These are phyloP conservation scores for Zaprionus bogoriensis DNA, from an alignment of 2,888 invertebrate genomes.

Conservation along the genomic window DNA sequence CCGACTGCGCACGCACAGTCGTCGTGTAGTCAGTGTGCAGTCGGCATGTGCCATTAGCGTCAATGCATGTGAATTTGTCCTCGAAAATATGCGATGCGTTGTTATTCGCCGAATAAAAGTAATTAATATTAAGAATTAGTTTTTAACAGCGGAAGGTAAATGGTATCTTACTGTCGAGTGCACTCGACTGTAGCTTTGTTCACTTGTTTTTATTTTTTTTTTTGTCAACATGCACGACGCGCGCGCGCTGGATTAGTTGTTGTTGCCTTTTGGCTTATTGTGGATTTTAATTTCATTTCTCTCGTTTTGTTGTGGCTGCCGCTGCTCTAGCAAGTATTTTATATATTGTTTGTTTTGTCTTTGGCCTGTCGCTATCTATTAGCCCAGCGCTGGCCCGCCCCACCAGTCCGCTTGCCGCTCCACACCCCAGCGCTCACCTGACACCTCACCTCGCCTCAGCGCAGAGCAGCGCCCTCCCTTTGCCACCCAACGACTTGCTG, in stretches of 20 bases:
- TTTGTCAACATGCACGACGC: conserved; percentile 48
- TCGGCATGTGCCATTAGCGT: too few relatives aligned
- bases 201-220: conserved; percentile 20
- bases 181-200: too few relatives aligned
- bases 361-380: conserved; percentile 48
- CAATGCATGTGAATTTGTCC: too few relatives aligned
- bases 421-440: background rate
- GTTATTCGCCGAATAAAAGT: too few relatives aligned
- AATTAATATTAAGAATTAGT: too few relatives aligned
- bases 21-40: too few relatives aligned
- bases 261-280: conserved; percentile 52
- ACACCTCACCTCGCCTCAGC: background rate
- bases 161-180: too few relatives aligned
- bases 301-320: conserved; percentile 7
- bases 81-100: too few relatives aligned
- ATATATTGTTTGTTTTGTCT: conserved; percentile 47
- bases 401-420: conserved; percentile 5
- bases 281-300: conserved; percentile 50
- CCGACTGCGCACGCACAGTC: too few relatives aligned
- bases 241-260: conserved; percentile 49
- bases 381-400: conserved; percentile 42
- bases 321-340: conserved; percentile 41
- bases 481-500: background rate
- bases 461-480: background rate
- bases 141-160: too few relatives aligned